Evolutionary conservation across 2,113 vertebrate genomes (phyloP), one percentile per base, ranked within the genome.

Genomic region (Caranx melampygus): DNA sequence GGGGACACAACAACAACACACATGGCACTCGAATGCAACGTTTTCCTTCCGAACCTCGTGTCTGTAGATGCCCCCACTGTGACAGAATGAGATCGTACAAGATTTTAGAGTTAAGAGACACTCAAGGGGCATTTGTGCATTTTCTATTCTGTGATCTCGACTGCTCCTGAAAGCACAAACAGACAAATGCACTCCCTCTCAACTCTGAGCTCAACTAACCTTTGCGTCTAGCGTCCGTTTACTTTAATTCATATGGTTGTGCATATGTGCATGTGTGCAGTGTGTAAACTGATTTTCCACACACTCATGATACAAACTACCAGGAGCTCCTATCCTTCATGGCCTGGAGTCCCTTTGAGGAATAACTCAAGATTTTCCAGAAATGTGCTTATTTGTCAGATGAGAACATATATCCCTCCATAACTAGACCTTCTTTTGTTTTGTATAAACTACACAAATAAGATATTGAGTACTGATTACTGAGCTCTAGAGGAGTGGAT

Each of bases 61-160:
- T 75, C 45, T 63, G 21, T 3, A 49, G 49, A 79, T 12, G 26
- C 37, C 42, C 42, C 73, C n/a, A 11, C 54, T 64, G 45, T 85
- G 79, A 83, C 71, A 71, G 37, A 79, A 73, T n/a, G 47, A 73
- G 66, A 82, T 78, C 59, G 37, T 61, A 71, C 44, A 44, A 49
- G 55, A 78, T 16, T 47, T 47, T 37, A 45, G 54, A 72, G 6
- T 34, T 71, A 54, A 77, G 61, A 65, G 55, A 78, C 63, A 70
- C 60, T 67, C 1, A 16, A 79, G 68, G 75, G 40, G 66, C 15
- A 59, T 73, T 78, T 70, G 42, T 61, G 54, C 45, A 63, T 79
- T 79, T 75, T 55, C 40, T 54, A 14, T 51, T 67, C 68, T 4
- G 13, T 51, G 49, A 64, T 68, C 3, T 70, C 18, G 52, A 72